Evolutionary conservation across 2,797 vertebrate species (phyloP).

Genomic region (Peromyscus nudipes): DNA sequence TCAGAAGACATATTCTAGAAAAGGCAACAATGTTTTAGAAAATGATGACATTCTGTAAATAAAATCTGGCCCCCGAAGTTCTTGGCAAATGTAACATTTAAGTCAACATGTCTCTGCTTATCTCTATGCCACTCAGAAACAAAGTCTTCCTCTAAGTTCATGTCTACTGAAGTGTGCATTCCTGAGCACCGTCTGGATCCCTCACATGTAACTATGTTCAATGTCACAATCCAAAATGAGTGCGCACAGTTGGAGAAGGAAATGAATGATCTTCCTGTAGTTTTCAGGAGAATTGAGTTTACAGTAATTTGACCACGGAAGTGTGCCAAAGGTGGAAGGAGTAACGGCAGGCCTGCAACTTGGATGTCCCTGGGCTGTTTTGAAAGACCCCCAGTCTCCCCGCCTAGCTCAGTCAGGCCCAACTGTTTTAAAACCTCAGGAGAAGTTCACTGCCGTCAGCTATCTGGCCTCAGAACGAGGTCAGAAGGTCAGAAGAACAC

Average conservation of each 20-base stretch:
- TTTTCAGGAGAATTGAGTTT: slow-evolving; percentile 81
- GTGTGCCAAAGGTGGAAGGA: slow-evolving; percentile 42
- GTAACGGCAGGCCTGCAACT: slow-evolving; percentile 53
- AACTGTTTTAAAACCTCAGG: too few relatives aligned
- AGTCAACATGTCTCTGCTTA: slow-evolving; percentile 78
- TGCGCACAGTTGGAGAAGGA: slow-evolving; percentile 72
- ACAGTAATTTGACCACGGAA: slow-evolving; percentile 69
- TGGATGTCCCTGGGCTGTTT: slow-evolving; percentile 68
- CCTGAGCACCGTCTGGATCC: slow-evolving; percentile 72
- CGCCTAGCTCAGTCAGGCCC: too few relatives aligned
- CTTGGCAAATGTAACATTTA: slow-evolving; percentile 77
- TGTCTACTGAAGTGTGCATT: slow-evolving; percentile 54
- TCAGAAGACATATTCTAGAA: slow-evolving; percentile 77
- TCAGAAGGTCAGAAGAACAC: too few relatives aligned
- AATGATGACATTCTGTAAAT: slow-evolving; percentile 83
- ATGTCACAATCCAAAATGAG: slow-evolving; percentile 80
- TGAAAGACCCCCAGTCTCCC: too few relatives aligned
- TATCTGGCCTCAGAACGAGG: too few relatives aligned
- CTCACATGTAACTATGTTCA: slow-evolving; percentile 67
- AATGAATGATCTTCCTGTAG: slow-evolving; percentile 66
- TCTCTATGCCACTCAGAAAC: slow-evolving; percentile 78
- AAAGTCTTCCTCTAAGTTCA: slow-evolving; percentile 65
- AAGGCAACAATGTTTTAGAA: slow-evolving; percentile 81
- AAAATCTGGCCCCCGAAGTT: slow-evolving; percentile 81
- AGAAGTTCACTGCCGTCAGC: too few relatives aligned